Evolutionary conservation across 2,113 vertebrate species (phyloP), one percentile per base, ranked within the genome.

Genomic region (Trachemys scripta): DNA sequence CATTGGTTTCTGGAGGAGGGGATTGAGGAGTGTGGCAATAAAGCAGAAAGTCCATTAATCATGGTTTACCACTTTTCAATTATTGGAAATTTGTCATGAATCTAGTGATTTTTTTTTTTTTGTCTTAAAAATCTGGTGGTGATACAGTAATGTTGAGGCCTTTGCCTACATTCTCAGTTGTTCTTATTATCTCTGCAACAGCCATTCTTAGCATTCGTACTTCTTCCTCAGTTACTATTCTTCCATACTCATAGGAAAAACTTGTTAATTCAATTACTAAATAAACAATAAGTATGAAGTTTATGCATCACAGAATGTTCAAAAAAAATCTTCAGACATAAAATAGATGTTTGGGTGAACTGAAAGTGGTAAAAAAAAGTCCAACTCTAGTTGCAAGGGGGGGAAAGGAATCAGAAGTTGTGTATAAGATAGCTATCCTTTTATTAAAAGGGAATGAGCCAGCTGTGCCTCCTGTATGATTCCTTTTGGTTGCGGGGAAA

Each of bases 351-450:
- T 92, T 69, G 72, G 35, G 42, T 11, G 49, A 87, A 85, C 45
- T 79, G 8, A 84, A 27, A 87, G 72, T 38, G 10, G 38, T 49
- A 22, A 91, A 84, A 82, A 8, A 11, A 45, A 2, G 25, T 87
- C 54, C 80, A 1, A 72, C 42, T 87, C n/a, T 29, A 27, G 19
- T 85, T 69, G 76, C 78, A 8, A 72, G 83, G 3, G 27, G 65
- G 62, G 4, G 3, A 25, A 35, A 35, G 14, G 29, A 35, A 35
- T 35, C 31, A 80, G 54, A 45, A 35, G 42, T 4, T 59, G 19
- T 83, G 20, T 87, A 29, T 85, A 89, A 90, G 90, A 83, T 57
- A 51, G 38, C 27, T 84, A 79, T 42, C 22, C 25, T 54, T 13
- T 50, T 38, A 47, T 38, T 42, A 25, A 25, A 56, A 38, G n/a